These are phyloP conservation scores for Dendroctonus valens DNA, from an alignment of 1,140 invertebrate species.

Conservation along the genomic window DNA sequence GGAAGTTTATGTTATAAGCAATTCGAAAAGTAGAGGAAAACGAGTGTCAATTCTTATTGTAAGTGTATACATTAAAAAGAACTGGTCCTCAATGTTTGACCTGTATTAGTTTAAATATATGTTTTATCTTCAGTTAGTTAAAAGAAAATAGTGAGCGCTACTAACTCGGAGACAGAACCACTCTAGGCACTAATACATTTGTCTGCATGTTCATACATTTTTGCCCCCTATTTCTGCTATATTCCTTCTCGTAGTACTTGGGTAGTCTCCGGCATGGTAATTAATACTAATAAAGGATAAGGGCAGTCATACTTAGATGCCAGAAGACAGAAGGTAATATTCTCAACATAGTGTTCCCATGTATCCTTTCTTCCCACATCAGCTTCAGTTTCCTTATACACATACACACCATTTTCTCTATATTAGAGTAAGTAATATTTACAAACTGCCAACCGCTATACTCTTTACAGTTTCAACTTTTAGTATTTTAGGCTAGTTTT, in stretches of 20 bases:
- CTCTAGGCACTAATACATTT: constrained; percentile 5
- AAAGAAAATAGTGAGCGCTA: background rate
- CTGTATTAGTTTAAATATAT: background rate
- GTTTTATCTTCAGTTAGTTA: background rate
- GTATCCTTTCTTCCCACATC: constrained; percentile 19
- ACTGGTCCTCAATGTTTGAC: background rate
- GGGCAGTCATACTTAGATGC: constrained; percentile 32
- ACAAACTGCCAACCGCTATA: constrained; percentile 30
- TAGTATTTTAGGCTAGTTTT: too few relatives aligned
- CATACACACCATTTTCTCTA: constrained; percentile 11
- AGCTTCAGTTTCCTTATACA: constrained; percentile 17
- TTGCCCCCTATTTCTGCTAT: constrained; percentile 3
- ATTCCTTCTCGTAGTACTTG: constrained; percentile 4
- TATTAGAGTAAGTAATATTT: constrained; percentile 27
- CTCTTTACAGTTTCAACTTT: background rate
- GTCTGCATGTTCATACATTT: constrained; percentile 1
- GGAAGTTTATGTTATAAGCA: constrained; percentile 3
- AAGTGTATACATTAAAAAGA: constrained; percentile 1
- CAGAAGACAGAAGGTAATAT: constrained; percentile 30
- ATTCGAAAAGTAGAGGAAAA: constrained; percentile 22
- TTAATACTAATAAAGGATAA: constrained; percentile 26
- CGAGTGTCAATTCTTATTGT: constrained; percentile 26
- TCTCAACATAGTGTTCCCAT: constrained; percentile 22
- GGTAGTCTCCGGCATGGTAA: constrained; percentile 15
- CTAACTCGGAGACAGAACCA: background rate